These are phyloP conservation scores for Aeoliscus strigatus DNA, from an alignment of 2,797 vertebrate species.

Conservation along the genomic window DNA sequence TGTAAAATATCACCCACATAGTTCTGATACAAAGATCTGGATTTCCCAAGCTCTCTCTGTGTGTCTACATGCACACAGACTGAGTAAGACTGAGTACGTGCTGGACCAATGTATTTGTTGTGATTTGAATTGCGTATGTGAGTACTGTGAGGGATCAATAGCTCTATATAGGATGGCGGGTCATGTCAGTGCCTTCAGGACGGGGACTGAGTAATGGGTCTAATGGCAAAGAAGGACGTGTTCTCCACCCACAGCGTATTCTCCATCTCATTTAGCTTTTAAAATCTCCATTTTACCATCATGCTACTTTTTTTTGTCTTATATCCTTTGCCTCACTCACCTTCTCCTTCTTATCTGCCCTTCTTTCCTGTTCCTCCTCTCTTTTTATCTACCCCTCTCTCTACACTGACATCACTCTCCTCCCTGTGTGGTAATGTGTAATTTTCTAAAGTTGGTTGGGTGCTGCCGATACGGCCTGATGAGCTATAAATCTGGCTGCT, in stretches of 20 bases:
- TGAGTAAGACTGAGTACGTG: constrained; percentile 24
- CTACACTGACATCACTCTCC: constrained; percentile 55
- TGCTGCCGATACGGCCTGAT: constrained; percentile 83
- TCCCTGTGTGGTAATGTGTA: constrained; percentile 66
- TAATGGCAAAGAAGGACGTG: constrained; percentile 39
- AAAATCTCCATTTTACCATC: constrained; percentile 1
- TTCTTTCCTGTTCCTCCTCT: constrained; percentile 2
- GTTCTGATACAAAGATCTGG: no score
- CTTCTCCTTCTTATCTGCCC: constrained; percentile 28
- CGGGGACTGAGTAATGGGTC: constrained; percentile 65
- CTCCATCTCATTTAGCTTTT: constrained; percentile 1
- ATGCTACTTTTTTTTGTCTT: background rate
- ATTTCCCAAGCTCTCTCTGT: background rate
- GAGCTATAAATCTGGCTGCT: constrained; percentile 84
- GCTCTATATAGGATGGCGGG: constrained; percentile 56
- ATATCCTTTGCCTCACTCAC: constrained; percentile 1
- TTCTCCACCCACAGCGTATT: constrained; percentile 7
- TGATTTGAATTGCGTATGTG: constrained; percentile 57
- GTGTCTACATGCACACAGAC: background rate
- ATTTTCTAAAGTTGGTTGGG: constrained; percentile 74
- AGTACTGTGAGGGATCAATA: constrained; percentile 61
- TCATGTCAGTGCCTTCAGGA: constrained; percentile 61
- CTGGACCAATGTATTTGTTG: constrained; percentile 42
- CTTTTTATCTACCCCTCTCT: constrained; percentile 17
- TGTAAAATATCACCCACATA: no score